Evolutionary conservation across 2,113 vertebrate species (phyloP), one percentile per base, ranked within the genome.

Genomic region (Sylvietta virens): DNA sequence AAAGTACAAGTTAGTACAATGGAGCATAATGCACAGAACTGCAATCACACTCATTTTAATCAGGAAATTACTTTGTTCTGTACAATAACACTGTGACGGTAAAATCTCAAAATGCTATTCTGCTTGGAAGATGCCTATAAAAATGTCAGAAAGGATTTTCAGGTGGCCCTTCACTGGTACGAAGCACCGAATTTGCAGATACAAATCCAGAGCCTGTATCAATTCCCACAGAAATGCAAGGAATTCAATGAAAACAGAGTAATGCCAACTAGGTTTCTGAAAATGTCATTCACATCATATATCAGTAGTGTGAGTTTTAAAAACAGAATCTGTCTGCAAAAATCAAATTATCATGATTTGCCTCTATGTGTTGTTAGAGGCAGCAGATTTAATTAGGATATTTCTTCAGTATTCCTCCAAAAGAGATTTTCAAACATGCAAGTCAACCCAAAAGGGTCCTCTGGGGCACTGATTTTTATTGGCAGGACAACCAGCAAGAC

Each of bases 361-460:
- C 17, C 53, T 30, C 2, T 26, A 4, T 9, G 16, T 0, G 0
- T 12, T 86, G 7, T 50, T 31, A 79, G 26, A 71, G 62, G 26
- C 15, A 74, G 28, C 22, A 71, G 10, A 24, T 81, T 66, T 70
- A 44, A 28, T 53, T 69, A 53, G 8, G 9, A 23, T 39, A 14
- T 61, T 11, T 57, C 18, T 33, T 84, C 26, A 44, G 7, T 64
- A 1, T 39, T 76, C 9, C 23, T 67, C 5, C 5, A 40, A 26
- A 37, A 13, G 7, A 5, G 10, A 71, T 57, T 21, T 80, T 88
- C 24, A 45, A 42, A 65, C 13, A 54, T 0, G 0, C 9, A 9
- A 86, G 4, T 50, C 64, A 78, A 70, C 61, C 5, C 13, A 57
- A 28, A 91, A 78, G 24, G 6, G 12, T 83, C 4, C 21, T 74